phyloP scores from a whole-genome alignment of 1,140 invertebrate species.

The Sinella curviseta region DNA sequence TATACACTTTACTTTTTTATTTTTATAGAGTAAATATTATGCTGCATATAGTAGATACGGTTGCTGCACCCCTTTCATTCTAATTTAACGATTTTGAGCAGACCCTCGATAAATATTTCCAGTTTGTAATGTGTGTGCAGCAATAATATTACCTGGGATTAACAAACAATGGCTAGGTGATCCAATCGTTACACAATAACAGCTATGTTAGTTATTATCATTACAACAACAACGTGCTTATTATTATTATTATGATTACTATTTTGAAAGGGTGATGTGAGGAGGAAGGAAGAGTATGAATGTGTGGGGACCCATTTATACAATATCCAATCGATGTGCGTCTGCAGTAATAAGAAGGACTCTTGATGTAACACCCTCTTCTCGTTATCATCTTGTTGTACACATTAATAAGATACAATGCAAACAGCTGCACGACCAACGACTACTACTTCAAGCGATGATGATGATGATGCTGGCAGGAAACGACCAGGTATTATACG shows the following conservation, averaged over 20 bases:
- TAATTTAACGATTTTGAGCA: not conserved
- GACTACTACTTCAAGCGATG: not conserved
- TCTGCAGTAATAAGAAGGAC: constrained; percentile 1
- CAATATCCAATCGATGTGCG: not conserved
- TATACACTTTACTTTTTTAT: too few relatives aligned
- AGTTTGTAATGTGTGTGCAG: too few relatives aligned
- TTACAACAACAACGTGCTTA: not conserved
- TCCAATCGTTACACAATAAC: constrained; percentile 17
- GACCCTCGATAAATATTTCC: too few relatives aligned
- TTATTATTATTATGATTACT: constrained; percentile 9
- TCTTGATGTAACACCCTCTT: constrained; percentile 4
- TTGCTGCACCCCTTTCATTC: not conserved
- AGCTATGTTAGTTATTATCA: not conserved
- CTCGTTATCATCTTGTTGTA: constrained; percentile 25
- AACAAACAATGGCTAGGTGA: constrained; percentile 21
- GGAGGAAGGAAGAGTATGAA: not conserved
- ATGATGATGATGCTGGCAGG: constrained; percentile 13
- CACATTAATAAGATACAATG: constrained; percentile 21
- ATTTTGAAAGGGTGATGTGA: constrained; percentile 2
- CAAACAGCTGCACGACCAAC: constrained; percentile 19
- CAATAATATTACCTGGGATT: not conserved
- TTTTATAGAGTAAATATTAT: too few relatives aligned
- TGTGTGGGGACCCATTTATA: not conserved
- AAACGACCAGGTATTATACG: not conserved
- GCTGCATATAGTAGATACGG: too few relatives aligned